Conservation (phyloP, 2,797 vertebrate genomes). For the Leptodactylus fallax region DNA sequence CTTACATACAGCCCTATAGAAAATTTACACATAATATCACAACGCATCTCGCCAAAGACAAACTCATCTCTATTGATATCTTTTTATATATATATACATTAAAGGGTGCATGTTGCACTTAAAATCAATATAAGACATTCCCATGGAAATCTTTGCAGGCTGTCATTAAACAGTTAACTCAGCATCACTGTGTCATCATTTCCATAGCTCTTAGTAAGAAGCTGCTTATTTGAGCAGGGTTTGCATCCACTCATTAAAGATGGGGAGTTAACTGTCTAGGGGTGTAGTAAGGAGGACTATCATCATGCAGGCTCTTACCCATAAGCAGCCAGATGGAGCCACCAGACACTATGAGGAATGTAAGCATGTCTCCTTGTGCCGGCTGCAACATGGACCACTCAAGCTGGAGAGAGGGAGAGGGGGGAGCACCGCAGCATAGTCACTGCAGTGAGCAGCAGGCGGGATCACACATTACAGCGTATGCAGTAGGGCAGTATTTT, state of each 20-base stretch:
- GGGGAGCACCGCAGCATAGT: slow-evolving; percentile 43
- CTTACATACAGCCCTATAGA: not conserved
- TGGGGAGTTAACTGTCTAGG: too few relatives aligned
- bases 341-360: slow-evolving; percentile 76
- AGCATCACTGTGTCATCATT: too few relatives aligned
- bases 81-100: not conserved
- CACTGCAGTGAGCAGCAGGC: slow-evolving; percentile 60
- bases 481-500: slow-evolving; percentile 60
- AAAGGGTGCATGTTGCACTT: too few relatives aligned
- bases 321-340: slow-evolving; percentile 78
- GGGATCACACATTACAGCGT: slow-evolving; percentile 22
- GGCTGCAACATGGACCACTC: slow-evolving; percentile 67
- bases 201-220: not conserved
- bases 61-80: not conserved
- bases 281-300: not conserved
- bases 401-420: slow-evolving; percentile 29
- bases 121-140: too few relatives aligned
- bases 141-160: too few relatives aligned
- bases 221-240: not conserved
- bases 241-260: not conserved
- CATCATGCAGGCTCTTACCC: slow-evolving; percentile 71
- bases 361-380: slow-evolving; percentile 75
- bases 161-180: too few relatives aligned
- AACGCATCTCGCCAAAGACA: not conserved
- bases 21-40: not conserved